Base-by-base conservation (phyloP, 2,888 invertebrate species). In the Cyclophora punctaria region DNA sequence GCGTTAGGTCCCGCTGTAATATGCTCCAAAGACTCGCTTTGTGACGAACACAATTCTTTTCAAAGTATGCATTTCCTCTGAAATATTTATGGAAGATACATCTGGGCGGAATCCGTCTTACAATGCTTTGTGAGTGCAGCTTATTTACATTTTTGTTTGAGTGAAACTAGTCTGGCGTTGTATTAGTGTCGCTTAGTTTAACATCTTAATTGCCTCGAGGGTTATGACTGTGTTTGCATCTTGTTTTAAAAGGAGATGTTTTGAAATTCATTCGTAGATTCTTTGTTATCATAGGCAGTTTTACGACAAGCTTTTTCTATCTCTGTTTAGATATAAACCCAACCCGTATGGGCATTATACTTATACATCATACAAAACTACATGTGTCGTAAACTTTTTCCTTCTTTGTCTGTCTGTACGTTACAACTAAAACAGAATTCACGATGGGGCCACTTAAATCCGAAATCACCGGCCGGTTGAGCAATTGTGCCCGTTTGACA, bases 401-500 rank as follows among this genome's bases (percentile, higher is more conserved):
- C 20, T 20, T 20, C 20, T 20, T 20, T 20, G 20, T 20, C 20
- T 20, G 20, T 20, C 20, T 20, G 20, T 20, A 20, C 20, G 4
- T 37, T 37, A 37, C 4, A 37, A 5, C 37, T 37, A 37, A 37
- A 37, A 37, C 42, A n/a, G 7, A 7, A 7, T 42, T 7, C n/a
- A n/a, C n/a, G 42, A 42, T 7, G 20, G 57, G 55, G 51, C 58
- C 57, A 60, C 60, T 66, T 66, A 61, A 65, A 69, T 67, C 62
- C 58, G 57, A 68, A 72, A 69, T 71, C 72, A 65, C 67, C 62
- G 60, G 52, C 55, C 60, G 62, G 62, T 66, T 63, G 67, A 67
- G 65, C 78, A 72, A 78, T 78, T 76, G 78, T 78, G 75, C 73
- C 73, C 74, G 66, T 75, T 66, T 75, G 80, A 83, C 80, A 75